Percentiles rank a stretch among this genome's conserved stretches.
Conservation (phyloP, 2,888 invertebrate genomes). For the Chloroclysta siterata region DNA sequence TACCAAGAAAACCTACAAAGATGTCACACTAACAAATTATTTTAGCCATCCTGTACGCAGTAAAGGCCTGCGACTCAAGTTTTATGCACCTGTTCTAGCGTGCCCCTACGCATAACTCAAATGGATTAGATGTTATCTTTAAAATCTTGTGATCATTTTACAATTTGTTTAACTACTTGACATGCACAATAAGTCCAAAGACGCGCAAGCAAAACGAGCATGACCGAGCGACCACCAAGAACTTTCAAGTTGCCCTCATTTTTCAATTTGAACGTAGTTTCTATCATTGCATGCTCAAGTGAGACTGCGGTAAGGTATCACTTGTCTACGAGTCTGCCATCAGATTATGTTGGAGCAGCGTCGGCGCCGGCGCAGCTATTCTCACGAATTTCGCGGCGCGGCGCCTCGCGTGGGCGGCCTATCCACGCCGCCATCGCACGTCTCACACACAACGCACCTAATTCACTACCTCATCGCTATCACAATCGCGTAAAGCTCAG, state of each 20-base stretch:
- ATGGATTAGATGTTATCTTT: conserved; percentile 24
- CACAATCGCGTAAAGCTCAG: conserved; percentile 53
- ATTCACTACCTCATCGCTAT: conserved; percentile 52
- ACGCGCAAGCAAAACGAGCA: conserved; percentile 23
- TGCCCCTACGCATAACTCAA: conserved; percentile 12
- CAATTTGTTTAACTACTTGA: conserved; percentile 22
- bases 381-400: conserved; percentile 84
- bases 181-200: conserved; percentile 16
- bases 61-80: conserved; percentile 5
- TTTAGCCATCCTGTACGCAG: conserved; percentile 16
- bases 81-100: conserved; percentile 21
- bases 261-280: conserved; percentile 40
- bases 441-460: conserved; percentile 58
- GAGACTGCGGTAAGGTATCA: conserved; percentile 40
- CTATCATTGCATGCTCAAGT: conserved; percentile 33
- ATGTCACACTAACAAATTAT: conserved; percentile 27
- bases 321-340: conserved; percentile 47
- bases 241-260: conserved; percentile 32
- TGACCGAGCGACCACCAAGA: conserved; percentile 25
- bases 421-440: conserved; percentile 78
- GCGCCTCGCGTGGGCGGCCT: conserved; percentile 77
- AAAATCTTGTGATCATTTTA: conserved; percentile 22
- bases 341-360: conserved; percentile 58
- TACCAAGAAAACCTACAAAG: conserved; percentile 37
- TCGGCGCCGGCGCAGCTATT: conserved; percentile 72